Conservation (phyloP, 2,888 invertebrate genomes). For the Escarpia spicata region DNA sequence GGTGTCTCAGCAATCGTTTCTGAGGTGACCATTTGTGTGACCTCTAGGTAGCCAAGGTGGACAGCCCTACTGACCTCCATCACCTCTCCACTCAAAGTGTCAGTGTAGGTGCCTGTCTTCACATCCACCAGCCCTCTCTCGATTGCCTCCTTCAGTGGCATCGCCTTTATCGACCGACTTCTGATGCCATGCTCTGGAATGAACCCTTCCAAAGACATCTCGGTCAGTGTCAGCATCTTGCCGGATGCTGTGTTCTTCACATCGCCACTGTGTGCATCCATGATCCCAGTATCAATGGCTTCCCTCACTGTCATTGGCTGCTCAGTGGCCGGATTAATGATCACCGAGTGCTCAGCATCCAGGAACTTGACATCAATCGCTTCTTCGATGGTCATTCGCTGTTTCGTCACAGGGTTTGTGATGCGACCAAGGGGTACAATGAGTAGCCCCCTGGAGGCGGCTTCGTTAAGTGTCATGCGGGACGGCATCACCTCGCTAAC, state of each 20-base stretch:
- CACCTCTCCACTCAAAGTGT: conserved; percentile 78
- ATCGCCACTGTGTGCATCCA: conserved; percentile 85
- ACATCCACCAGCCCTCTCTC: conserved; percentile 80
- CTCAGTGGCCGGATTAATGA: conserved; percentile 74
- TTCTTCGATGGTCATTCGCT: conserved; percentile 81
- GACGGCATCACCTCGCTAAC: conserved; percentile 18
- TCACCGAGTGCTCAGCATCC: conserved; percentile 44
- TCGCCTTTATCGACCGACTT: conserved; percentile 65
- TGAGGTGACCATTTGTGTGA: conserved; percentile 20
- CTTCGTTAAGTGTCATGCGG: conserved; percentile 44
- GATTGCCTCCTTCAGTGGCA: conserved; percentile 75
- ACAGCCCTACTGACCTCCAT: conserved; percentile 70
- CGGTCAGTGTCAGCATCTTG: conserved; percentile 78
- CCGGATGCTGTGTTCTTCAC: conserved; percentile 73
- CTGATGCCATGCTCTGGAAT: conserved; percentile 71
- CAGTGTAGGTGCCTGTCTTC: conserved; percentile 67
- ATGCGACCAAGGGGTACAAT: conserved; percentile 44
- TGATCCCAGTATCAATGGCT: conserved; percentile 89
- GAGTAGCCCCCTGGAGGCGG: conserved; percentile 42
- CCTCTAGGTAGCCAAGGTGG: conserved; percentile 34
- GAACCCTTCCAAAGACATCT: conserved; percentile 73
- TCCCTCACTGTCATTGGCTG: conserved; percentile 83
- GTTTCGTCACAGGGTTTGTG: conserved; percentile 39
- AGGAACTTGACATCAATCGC: conserved; percentile 68
- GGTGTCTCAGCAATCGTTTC: conserved; percentile 8